A percentile compares a stretch with the other conserved stretches of the same genome.
Evolutionary conservation across 1,140 invertebrate genomes (phyloP).

Genomic region (Sitobion miscanthi): DNA sequence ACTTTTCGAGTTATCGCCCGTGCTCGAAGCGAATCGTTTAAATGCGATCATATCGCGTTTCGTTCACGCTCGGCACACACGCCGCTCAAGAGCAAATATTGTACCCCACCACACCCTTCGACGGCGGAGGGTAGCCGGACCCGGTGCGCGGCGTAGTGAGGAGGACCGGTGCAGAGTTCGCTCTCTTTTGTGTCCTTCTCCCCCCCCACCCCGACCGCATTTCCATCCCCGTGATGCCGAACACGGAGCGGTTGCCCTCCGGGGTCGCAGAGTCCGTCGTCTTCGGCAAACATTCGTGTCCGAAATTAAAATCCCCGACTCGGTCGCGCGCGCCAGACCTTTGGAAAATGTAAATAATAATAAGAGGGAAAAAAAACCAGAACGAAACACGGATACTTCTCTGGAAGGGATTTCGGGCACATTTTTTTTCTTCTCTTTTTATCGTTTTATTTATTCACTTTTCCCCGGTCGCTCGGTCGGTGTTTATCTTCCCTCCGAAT

Average conservation of each 20-base stretch:
- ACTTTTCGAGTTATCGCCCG: background rate
- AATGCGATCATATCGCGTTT: slow-evolving; percentile 23
- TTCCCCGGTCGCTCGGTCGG: background rate
- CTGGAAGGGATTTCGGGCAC: background rate
- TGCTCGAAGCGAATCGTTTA: slow-evolving; percentile 34
- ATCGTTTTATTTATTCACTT: background rate
- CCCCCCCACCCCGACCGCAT: background rate
- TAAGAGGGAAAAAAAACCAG: slow-evolving; percentile 6
- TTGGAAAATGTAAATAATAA: slow-evolving; percentile 29
- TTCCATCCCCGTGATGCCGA: background rate
- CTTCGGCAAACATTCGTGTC: slow-evolving; percentile 44
- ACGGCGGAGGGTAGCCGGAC: background rate
- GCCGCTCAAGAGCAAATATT: slow-evolving; percentile 5
- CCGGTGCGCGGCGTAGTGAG: background rate
- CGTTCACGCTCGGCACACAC: background rate
- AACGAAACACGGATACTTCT: background rate
- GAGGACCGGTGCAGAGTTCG: background rate
- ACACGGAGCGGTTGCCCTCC: background rate
- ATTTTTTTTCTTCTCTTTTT: background rate
- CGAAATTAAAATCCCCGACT: slow-evolving; percentile 34
- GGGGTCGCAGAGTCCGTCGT: background rate
- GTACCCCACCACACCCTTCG: background rate
- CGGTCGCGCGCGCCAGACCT: background rate
- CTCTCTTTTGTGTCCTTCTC: background rate
- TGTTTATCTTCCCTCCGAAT: slow-evolving; percentile 8